These are phyloP conservation scores for Cyprinodon variegatus DNA, from an alignment of 2,113 vertebrate genomes.

Conservation along the genomic window DNA sequence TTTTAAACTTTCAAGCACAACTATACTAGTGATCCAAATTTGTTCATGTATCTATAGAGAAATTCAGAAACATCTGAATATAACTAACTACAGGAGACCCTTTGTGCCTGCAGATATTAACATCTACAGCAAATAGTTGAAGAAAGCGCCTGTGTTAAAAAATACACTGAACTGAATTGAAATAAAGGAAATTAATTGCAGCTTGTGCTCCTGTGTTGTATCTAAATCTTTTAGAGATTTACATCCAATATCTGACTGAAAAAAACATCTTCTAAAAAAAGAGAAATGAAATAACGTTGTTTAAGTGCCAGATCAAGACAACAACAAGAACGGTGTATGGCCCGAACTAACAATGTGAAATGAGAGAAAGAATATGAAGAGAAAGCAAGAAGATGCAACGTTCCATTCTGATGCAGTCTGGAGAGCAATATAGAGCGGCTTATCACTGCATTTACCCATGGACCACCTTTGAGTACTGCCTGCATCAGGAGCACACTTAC, in stretches of 20 bases:
- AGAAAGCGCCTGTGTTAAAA: not conserved
- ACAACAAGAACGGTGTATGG: not conserved
- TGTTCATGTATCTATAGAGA: no score
- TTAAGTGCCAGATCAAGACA: conserved; percentile 1
- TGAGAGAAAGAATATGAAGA: not conserved
- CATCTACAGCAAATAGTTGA: no score
- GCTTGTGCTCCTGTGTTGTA: not conserved
- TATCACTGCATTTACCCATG: conserved; percentile 37
- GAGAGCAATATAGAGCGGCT: conserved; percentile 30
- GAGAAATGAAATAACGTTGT: not conserved
- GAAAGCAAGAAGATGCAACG: not conserved
- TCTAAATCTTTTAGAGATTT: not conserved
- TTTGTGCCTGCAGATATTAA: no score
- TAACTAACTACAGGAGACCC: no score
- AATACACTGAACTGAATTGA: no score
- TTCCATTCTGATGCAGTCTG: conserved; percentile 14
- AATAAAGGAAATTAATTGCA: no score
- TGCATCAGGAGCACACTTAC: conserved; percentile 5
- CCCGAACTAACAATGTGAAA: not conserved
- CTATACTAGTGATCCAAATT: no score
- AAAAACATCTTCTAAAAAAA: not conserved
- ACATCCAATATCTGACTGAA: not conserved
- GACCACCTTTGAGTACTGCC: conserved; percentile 12
- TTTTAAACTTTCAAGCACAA: no score
- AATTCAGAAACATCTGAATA: no score